phyloP scores from a whole-genome alignment of 2,888 invertebrate species.

The Lysandra bellargus region DNA sequence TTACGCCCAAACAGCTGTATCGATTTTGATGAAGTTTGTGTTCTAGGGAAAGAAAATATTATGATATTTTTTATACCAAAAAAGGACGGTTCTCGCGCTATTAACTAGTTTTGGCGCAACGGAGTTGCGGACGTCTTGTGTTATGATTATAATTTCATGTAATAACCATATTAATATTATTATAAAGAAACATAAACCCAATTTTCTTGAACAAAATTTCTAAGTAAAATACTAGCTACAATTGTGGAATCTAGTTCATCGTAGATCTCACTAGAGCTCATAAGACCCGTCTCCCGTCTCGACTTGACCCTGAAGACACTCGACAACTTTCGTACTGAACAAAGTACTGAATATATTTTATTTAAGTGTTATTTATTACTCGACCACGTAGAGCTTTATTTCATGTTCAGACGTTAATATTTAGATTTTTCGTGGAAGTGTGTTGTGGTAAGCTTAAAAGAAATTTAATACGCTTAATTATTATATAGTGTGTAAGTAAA shows the following conservation, averaged over 20 bases:
- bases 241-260: neutral
- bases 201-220: neutral
- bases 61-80: too few relatives aligned
- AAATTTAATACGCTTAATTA: too few relatives aligned
- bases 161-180: too few relatives aligned
- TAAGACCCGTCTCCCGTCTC: neutral
- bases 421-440: neutral
- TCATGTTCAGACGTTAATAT: neutral
- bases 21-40: too few relatives aligned
- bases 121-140: too few relatives aligned
- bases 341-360: conserved; percentile 2
- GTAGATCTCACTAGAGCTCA: neutral
- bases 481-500: too few relatives aligned
- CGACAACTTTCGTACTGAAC: conserved; percentile 5
- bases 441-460: too few relatives aligned
- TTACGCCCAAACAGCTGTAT: too few relatives aligned
- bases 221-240: conserved; percentile 7
- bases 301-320: neutral
- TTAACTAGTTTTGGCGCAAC: too few relatives aligned
- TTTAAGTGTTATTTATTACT: conserved; percentile 19
- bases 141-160: too few relatives aligned
- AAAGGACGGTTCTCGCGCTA: too few relatives aligned
- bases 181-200: neutral
- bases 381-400: neutral
- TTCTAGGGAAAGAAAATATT: too few relatives aligned